These are phyloP conservation scores for Macrobrachium rosenbergii DNA, from an alignment of 1,140 invertebrate genomes.

Conservation along the genomic window DNA sequence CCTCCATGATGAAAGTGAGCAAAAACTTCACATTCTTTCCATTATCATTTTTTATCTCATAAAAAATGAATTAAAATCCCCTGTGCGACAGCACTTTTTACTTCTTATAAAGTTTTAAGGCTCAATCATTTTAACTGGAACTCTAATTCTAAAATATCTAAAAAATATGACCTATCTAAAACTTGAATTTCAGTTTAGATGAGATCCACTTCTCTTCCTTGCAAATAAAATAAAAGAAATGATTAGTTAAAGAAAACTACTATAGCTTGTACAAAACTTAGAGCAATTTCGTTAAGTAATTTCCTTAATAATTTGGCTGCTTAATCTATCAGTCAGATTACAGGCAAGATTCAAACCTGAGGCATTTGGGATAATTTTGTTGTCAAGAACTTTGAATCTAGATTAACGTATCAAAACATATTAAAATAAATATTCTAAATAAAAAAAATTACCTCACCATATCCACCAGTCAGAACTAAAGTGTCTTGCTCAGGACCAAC, in stretches of 20 bases:
- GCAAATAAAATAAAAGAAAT: background rate
- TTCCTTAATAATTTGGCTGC: slow-evolving; percentile 6
- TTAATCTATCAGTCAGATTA: slow-evolving; percentile 3
- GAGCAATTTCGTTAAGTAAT: no score
- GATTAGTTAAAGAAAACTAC: no score
- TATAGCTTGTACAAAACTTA: no score
- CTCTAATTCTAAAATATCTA: slow-evolving; percentile 54
- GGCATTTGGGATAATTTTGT: background rate
- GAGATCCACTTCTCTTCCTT: slow-evolving; percentile 44
- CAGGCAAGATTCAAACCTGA: slow-evolving; percentile 34
- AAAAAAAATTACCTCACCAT: no score
- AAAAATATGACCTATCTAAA: slow-evolving; percentile 53
- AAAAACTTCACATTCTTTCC: slow-evolving; percentile 35
- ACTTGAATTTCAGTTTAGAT: slow-evolving; percentile 31
- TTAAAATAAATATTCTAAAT: no score
- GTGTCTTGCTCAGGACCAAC: slow-evolving; percentile 57
- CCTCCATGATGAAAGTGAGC: slow-evolving; percentile 59
- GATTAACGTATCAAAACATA: no score
- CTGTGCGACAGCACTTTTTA: slow-evolving; percentile 25
- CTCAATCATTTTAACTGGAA: slow-evolving; percentile 39
- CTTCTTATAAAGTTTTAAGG: slow-evolving; percentile 30
- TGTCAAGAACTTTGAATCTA: no score
- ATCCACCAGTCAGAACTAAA: slow-evolving; percentile 27
- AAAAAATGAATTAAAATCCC: slow-evolving; percentile 15
- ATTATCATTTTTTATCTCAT: background rate